phyloP scores from a whole-genome alignment of 2,113 vertebrate genomes.

The Abramis brama region DNA sequence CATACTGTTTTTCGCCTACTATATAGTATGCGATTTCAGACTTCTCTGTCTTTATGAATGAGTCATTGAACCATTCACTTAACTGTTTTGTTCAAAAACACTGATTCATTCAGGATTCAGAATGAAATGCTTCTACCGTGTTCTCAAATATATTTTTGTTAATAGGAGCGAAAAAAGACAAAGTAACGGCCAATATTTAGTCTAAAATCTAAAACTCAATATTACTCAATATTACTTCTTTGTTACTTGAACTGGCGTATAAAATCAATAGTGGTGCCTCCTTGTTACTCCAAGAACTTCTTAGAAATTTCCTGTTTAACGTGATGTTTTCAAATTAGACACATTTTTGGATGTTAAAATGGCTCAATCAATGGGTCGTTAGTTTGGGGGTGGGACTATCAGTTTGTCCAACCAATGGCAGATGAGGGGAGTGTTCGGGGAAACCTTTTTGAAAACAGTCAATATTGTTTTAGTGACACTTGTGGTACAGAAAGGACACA shows the following conservation, averaged over 20 bases:
- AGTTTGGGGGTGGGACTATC: background rate
- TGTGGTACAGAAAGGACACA: background rate
- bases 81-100: background rate
- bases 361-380: background rate
- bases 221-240: background rate
- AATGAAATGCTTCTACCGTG: background rate
- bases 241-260: background rate
- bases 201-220: background rate
- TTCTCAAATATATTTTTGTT: background rate
- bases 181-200: background rate
- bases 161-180: background rate
- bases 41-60: background rate
- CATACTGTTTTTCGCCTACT: too few species aligned
- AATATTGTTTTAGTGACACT: background rate
- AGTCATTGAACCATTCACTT: background rate
- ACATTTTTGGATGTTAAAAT: background rate
- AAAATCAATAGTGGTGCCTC: background rate
- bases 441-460: background rate
- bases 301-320: background rate
- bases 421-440: background rate
- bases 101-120: background rate
- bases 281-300: background rate
- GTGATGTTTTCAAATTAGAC: background rate
- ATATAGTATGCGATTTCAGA: too few species aligned
- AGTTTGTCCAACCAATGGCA: background rate